These are phyloP conservation scores for Gymnarchus niloticus DNA, from an alignment of 2,113 vertebrate species.

Conservation along the genomic window DNA sequence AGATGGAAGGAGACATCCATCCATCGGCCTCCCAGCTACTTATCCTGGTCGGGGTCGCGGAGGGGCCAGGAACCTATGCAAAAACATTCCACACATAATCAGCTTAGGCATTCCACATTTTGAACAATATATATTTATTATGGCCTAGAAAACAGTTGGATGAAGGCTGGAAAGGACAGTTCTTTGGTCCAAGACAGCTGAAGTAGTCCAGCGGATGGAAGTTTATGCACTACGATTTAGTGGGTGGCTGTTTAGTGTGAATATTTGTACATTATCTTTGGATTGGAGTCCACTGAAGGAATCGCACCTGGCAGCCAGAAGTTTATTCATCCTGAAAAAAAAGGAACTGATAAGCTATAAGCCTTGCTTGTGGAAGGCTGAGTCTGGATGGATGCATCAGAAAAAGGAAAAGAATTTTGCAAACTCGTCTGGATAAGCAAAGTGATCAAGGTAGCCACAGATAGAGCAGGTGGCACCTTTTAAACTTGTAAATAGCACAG, in stretches of 20 bases:
- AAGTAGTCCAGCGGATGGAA: neutral
- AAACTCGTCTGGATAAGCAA: neutral
- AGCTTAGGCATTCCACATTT: too few relatives aligned
- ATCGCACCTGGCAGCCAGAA: too few relatives aligned
- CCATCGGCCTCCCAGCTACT: too few relatives aligned
- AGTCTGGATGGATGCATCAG: too few relatives aligned
- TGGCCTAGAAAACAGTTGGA: neutral
- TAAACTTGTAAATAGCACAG: neutral
- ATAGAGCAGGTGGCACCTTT: neutral
- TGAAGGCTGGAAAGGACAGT: neutral
- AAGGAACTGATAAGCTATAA: neutral
- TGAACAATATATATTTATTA: neutral
- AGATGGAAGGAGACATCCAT: too few relatives aligned
- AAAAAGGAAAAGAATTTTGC: neutral
- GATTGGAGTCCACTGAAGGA: too few relatives aligned
- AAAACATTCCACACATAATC: too few relatives aligned
- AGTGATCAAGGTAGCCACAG: neutral
- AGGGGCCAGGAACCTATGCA: too few relatives aligned
- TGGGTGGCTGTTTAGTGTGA: neutral
- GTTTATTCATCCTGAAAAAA: neutral
- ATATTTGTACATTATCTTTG: neutral
- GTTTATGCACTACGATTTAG: neutral
- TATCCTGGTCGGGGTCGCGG: too few relatives aligned
- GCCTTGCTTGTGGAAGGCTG: neutral
- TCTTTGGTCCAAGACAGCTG: neutral